Evolutionary conservation across 1,140 invertebrate species (phyloP).

Genomic region (Hestina assimilis): DNA sequence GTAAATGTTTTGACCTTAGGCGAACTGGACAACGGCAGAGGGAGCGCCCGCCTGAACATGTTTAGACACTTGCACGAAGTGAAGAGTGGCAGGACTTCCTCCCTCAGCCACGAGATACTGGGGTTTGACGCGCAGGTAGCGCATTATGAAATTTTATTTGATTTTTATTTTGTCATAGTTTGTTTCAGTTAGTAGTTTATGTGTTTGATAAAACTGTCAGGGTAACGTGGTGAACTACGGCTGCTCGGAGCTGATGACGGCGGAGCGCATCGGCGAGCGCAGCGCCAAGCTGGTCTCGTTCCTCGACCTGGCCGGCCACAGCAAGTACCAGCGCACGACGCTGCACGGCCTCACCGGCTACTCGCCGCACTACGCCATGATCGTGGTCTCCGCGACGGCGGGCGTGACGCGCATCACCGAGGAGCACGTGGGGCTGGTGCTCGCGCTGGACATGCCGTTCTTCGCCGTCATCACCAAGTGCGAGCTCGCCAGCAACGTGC

Average conservation of each 20-base stretch:
- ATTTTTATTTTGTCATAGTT: no score
- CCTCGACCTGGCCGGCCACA: conserved; percentile 97
- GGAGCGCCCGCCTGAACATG: conserved; percentile 95
- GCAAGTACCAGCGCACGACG: conserved; percentile 97
- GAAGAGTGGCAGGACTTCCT: conserved; percentile 96
- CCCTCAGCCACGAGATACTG: conserved; percentile 97
- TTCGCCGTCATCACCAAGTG: conserved; percentile 95
- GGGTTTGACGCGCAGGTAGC: conserved; percentile 91
- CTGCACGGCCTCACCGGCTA: conserved; percentile 96
- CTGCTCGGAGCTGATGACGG: conserved; percentile 93
- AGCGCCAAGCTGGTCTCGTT: conserved; percentile 96
- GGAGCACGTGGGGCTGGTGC: conserved; percentile 91
- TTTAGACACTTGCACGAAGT: conserved; percentile 98
- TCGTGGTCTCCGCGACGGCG: conserved; percentile 85
- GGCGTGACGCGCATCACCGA: conserved; percentile 85
- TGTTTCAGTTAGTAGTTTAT: no score
- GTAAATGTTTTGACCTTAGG: conserved; percentile 77
- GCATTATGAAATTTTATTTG: no score
- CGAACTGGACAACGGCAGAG: conserved; percentile 96
- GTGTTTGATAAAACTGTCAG: conserved; percentile 32
- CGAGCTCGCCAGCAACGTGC: conserved; percentile 84
- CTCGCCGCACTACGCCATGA: conserved; percentile 95
- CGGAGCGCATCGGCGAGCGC: conserved; percentile 95
- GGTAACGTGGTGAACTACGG: conserved; percentile 89
- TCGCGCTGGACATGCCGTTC: conserved; percentile 92